These are phyloP conservation scores for Altica lythri DNA, from an alignment of 2,888 invertebrate genomes.

Conservation along the genomic window DNA sequence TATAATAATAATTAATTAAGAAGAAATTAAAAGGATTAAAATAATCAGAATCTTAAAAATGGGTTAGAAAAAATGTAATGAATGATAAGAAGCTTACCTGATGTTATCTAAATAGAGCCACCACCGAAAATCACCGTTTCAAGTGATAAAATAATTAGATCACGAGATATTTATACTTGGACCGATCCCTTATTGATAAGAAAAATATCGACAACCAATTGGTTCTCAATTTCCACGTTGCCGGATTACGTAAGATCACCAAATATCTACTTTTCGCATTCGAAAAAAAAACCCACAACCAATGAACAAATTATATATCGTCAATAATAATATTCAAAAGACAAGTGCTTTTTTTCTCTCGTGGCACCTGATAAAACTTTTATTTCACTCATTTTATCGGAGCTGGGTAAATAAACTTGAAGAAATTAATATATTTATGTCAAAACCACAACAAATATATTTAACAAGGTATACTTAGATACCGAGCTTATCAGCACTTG, in stretches of 20 bases:
- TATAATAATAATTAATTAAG: too few relatives aligned
- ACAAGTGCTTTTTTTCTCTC: conserved; percentile 19
- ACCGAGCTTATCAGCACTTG: conserved; percentile 20
- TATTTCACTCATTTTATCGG: conserved; percentile 29
- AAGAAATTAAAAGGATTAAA: too few relatives aligned
- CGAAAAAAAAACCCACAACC: conserved; percentile 27
- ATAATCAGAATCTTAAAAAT: too few relatives aligned
- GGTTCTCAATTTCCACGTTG: conserved; percentile 31
- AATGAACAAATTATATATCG: conserved; percentile 25
- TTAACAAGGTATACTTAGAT: conserved; percentile 15
- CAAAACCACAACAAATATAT: conserved; percentile 23
- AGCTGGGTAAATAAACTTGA: conserved; percentile 29
- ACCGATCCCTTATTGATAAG: conserved; percentile 41
- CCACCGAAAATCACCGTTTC: conserved; percentile 35
- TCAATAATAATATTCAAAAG: conserved; percentile 20
- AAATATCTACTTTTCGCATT: conserved; percentile 27
- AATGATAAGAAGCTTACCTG: conserved; percentile 21
- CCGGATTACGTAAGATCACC: conserved; percentile 24
- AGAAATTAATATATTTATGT: conserved; percentile 31
- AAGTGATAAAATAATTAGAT: conserved; percentile 39
- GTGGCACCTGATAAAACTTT: conserved; percentile 23
- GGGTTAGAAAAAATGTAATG: too few relatives aligned
- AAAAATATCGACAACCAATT: conserved; percentile 39
- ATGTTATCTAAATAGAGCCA: conserved; percentile 13
- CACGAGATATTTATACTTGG: conserved; percentile 40